Evolutionary conservation across 2,113 vertebrate genomes (phyloP).

Genomic region (Rhinopomastus cyanomelas): DNA sequence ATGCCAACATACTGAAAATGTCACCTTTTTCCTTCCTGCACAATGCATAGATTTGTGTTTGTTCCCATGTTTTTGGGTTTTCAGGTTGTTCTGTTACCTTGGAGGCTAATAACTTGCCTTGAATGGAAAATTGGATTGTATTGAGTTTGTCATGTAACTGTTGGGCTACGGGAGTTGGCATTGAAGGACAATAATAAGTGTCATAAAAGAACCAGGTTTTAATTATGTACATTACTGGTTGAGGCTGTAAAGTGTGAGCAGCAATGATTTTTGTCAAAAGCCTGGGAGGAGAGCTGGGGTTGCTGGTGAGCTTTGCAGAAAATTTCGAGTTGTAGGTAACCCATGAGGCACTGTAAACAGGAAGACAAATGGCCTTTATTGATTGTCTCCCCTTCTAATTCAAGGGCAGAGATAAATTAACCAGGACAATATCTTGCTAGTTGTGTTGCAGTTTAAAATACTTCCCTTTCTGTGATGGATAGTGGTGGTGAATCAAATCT

Average conservation of each 20-base stretch:
- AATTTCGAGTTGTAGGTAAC: neutral
- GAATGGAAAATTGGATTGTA: neutral
- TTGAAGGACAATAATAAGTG: neutral
- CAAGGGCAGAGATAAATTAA: neutral
- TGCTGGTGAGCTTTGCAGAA: neutral
- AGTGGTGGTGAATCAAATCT: neutral
- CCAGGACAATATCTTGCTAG: neutral
- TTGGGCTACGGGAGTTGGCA: neutral
- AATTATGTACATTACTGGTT: fast-evolving
- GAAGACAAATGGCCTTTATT: neutral
- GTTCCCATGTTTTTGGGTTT: neutral
- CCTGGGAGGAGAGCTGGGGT: neutral
- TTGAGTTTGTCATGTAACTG: neutral
- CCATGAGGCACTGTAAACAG: neutral
- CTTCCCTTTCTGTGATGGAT: neutral
- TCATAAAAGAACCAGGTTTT: neutral
- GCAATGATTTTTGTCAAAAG: neutral
- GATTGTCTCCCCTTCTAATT: neutral
- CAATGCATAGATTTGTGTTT: neutral
- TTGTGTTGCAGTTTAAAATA: neutral
- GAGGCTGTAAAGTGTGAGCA: neutral
- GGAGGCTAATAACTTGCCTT: neutral
- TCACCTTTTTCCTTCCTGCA: no score
- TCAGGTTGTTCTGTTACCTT: neutral
- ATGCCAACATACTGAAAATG: no score